Evolutionary conservation across 2,113 vertebrate species (phyloP).

Genomic region (Dasypus novemcinctus): DNA sequence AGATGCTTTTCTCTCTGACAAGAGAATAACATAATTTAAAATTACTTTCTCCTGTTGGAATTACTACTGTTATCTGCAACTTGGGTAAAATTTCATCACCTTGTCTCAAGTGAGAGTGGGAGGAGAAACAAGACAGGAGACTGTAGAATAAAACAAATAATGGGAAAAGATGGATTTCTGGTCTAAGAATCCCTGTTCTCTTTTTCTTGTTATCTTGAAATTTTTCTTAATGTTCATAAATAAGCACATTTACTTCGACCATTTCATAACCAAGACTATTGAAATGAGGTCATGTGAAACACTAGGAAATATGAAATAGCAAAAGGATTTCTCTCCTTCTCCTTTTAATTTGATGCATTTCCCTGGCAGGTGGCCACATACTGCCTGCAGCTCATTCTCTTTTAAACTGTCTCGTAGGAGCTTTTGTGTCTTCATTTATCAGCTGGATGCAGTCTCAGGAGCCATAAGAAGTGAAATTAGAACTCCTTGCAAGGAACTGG

Average conservation of each 20-base stretch:
- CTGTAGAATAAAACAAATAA: neutral
- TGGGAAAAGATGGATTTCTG: neutral
- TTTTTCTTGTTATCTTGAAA: neutral
- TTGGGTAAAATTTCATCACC: neutral
- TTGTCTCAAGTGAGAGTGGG: neutral
- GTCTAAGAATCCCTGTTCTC: neutral
- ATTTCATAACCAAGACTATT: neutral
- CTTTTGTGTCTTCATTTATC: conserved; percentile 24
- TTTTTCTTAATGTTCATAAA: conserved; percentile 39
- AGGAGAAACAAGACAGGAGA: neutral
- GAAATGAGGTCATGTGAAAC: conserved; percentile 6
- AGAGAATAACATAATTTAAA: neutral
- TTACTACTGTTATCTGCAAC: neutral
- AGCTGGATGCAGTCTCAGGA: neutral
- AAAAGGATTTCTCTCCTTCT: neutral
- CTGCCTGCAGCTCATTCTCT: neutral
- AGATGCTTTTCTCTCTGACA: neutral
- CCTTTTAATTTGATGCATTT: conserved; percentile 7
- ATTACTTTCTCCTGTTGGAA: neutral
- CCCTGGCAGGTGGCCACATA: neutral
- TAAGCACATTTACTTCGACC: neutral
- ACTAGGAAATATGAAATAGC: neutral
- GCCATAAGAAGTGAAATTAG: conserved; percentile 18
- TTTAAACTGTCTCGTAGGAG: conserved; percentile 29
- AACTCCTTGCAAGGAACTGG: neutral